phyloP scores from a whole-genome alignment of 2,797 vertebrate genomes.

The Xerus rutilus region DNA sequence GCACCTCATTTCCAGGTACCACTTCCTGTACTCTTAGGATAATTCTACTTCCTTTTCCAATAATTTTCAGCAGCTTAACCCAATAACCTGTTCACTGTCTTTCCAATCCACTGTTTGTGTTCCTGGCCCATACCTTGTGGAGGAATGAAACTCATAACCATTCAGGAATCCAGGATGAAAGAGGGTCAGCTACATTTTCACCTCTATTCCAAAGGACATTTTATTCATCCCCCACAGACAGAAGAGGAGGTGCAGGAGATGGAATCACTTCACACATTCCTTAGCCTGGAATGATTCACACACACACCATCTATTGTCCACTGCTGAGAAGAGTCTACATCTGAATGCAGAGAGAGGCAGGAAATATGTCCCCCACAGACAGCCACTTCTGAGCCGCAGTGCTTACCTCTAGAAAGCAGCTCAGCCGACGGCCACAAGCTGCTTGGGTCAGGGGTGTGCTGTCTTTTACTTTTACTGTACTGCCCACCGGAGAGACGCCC shows the following conservation, averaged over 20 bases:
- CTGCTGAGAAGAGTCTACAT: background rate
- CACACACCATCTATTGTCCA: background rate
- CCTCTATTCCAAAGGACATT: background rate
- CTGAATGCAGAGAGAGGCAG: background rate
- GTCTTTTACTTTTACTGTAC: background rate
- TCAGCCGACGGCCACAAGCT: no score
- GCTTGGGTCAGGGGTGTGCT: background rate
- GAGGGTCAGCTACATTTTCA: background rate
- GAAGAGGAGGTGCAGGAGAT: background rate
- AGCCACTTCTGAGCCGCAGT: background rate
- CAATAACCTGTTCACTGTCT: background rate
- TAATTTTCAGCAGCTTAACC: background rate
- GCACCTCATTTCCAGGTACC: background rate
- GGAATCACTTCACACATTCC: background rate
- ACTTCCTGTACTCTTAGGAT: background rate
- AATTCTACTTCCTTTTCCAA: background rate
- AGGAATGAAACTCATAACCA: background rate
- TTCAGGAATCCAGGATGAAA: background rate
- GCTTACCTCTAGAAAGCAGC: background rate
- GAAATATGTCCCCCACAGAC: background rate
- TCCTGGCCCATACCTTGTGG: no score
- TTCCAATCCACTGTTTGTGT: background rate
- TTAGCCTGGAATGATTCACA: background rate
- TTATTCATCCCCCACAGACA: background rate
- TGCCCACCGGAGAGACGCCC: background rate